Evolutionary conservation across 1,140 invertebrate genomes (phyloP), one percentile per base, ranked within the genome.

Genomic region (Drosophila rhopaloa): DNA sequence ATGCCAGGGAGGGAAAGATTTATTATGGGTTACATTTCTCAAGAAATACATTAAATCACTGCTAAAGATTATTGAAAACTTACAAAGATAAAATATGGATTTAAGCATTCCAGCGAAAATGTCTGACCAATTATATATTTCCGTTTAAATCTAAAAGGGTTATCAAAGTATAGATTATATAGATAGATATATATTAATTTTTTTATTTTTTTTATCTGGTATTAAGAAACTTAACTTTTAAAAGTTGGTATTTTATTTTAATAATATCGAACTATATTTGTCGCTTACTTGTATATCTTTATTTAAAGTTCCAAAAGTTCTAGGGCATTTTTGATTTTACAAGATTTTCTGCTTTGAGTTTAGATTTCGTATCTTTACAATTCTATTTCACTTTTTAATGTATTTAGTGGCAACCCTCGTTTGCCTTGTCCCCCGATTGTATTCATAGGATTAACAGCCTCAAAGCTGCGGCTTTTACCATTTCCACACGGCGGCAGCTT

Each of bases 361-460:
- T 19, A 46, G 7, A 8, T 19, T 29, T 24, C 6, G 1, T 6
- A 4, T 40, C 5, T 19, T 19, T 19, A 19, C 19, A 1, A 19
- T 19, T 19, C 19, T 14, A 7, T 14, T 4, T 7, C 10, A 46
- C 46, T 46, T 48, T 24, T 16, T 58, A 1, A 59, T 35, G 27
- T 27, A 27, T 79, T 29, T 61, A 19, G 4, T 9, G 50, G 46
- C 58, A n/a, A 37, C 79, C 83, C 59, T 51, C 68, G 48, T 50
- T 68, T 38, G 47, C 35, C 58, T 70, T 63, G 65, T 66, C 51
- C 68, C 29, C 63, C 66, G 58, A 65, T 83, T 89, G 73, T 74
- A 73, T 75, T 78, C 76, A 89, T 81, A 84, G 84, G 84, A 89
- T 89, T 88, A 89, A 81, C 80, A 89, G 70, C 79, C 83, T 65